Evolutionary conservation across 1,140 invertebrate genomes (phyloP), one percentile per base, ranked within the genome.

Genomic region (Bombus pyrosoma): DNA sequence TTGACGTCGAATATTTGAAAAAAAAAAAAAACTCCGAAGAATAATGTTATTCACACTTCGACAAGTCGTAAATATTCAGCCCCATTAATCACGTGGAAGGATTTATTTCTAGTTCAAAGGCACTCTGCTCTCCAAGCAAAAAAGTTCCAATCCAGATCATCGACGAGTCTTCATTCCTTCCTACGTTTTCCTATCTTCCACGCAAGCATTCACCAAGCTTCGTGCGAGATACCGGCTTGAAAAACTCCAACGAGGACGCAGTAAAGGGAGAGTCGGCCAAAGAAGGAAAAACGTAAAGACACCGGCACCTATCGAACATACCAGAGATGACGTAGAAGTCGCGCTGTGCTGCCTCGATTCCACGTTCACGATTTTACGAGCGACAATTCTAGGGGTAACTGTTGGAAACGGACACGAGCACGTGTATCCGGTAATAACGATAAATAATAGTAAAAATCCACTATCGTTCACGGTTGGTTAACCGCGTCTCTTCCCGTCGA

Each of bases 381-480:
- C 37, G 81, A n/a, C 47, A n/a, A 78, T 83, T 78, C 62, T 37
- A 15, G 22, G n/a, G 39, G 32, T 28, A 6, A 47, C 68, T 28
- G 8, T n/a, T 43, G n/a, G 41, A 4, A 13, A 22, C 18, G 28
- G 22, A 41, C 8, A 15, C 4, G n/a, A n/a, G 32, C 81, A 34
- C 81, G 62, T 64, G 74, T 78, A 78, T 83, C 43, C 81, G 74
- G 74, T 69, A 83, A 83, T 83, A 83, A 83, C 81, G 81, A 83
- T 83, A 83, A 83, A 83, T 78, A 83, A 83, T 83, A 74, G 62
- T 83, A 83, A 83, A 83, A 83, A 77, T 83, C 81, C 81, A 83
- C 74, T 78, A 83, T 77, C 81, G 74, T 83, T 83, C 74, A 83
- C 74, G 81, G 81, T 83, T 83, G 81, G 81, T 83, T 83, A 83